Base-by-base conservation (phyloP, 30 jellyfish, hydroid and myxozoan genomes). In the Pseudorhiza aurosa region DNA sequence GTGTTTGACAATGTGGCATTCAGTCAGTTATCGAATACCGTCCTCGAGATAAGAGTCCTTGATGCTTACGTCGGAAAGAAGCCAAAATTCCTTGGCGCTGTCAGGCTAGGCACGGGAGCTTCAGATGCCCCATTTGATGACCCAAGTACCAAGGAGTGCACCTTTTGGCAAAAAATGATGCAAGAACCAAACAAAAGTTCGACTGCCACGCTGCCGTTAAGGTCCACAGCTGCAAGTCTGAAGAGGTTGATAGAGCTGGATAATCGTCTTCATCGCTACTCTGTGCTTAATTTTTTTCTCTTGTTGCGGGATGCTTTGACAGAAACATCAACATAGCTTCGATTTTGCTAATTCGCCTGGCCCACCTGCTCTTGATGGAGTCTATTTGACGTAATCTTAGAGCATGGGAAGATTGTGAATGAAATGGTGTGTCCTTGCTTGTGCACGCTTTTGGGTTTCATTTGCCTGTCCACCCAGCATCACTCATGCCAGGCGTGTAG, bases 111-210 rank as follows among this genome's bases (percentile, higher is more conserved):
- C 15, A 27, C 46, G 4, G 99, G 99, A 32, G 51, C 70, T 17
- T 58, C 82, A 19, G 91, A 81, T 32, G 88, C 64, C 42, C 82
- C 69, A 28, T 64, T 59, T 26, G 94, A 93, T 65, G 99, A 93
- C 62, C 78, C 99, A 0, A 80, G 82, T 51, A 88, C 78, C 30
- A 88, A 72, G 22, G 99, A 93, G 32, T 56, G 85, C 36, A 67
- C 59, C 33, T 82, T 80, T 18, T 93, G 99, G 99, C 93, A 93
- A 57, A 68, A 64, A 51, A 65, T 93, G 97, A 53, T 93, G 26
- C 75, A 87, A 31, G 85, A 87, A 31, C 99, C 99, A 29, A 74
- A 75, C 31, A 67, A 81, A 32, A 43, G 83, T 8, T 35, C 31
- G 9, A 35, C 81, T 19, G 57, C 73, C 15, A 79, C 94, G 5